These are phyloP conservation scores for Aphelocoma californica DNA, from an alignment of 2,797 vertebrate species.

Conservation along the genomic window DNA sequence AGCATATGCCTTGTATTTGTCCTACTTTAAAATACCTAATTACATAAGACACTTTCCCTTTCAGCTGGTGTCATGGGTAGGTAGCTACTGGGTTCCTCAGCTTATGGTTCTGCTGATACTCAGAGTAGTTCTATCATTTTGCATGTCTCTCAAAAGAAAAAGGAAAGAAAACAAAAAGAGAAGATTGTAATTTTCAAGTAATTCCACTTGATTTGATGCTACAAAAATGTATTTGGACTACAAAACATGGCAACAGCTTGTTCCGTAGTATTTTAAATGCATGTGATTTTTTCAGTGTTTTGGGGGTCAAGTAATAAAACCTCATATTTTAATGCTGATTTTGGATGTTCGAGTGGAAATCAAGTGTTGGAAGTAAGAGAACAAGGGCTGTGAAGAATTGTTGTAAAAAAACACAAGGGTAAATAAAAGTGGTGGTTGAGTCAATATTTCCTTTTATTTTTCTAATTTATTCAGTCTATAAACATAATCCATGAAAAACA, in stretches of 20 bases:
- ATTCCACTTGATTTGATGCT: background rate
- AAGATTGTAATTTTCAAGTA: background rate
- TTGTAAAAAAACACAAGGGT: background rate
- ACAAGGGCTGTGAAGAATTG: background rate
- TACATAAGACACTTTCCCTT: background rate
- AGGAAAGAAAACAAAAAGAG: background rate
- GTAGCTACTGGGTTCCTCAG: background rate
- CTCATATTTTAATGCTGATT: background rate
- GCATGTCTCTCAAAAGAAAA: background rate
- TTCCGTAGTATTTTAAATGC: background rate
- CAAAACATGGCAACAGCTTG: background rate
- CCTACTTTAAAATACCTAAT: background rate
- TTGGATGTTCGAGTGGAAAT: background rate
- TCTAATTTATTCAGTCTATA: background rate
- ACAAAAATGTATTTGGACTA: background rate
- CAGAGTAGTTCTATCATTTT: background rate
- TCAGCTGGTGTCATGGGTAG: background rate
- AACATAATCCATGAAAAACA: background rate
- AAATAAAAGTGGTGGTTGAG: background rate
- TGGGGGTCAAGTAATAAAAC: background rate
- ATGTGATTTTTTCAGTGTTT: background rate
- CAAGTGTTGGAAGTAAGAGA: background rate
- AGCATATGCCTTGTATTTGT: background rate
- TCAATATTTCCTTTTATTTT: slow-evolving; percentile 17
- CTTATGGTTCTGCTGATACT: background rate